Evolutionary conservation across 1,140 invertebrate species (phyloP).

Genomic region (Drosophila pectinifera): DNA sequence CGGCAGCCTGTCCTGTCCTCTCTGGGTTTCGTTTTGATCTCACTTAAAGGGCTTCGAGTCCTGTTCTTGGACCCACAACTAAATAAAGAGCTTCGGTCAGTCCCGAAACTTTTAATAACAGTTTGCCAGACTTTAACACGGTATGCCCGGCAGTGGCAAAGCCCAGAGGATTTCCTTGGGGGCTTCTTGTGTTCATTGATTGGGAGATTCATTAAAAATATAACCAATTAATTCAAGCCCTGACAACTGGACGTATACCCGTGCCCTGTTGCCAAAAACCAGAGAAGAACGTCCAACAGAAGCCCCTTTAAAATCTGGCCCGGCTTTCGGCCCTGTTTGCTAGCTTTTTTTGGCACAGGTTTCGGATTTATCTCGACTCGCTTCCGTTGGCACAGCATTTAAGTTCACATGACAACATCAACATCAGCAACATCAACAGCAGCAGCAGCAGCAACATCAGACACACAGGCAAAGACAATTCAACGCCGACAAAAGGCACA

Average conservation of each 20-base stretch:
- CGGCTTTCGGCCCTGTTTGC: not conserved
- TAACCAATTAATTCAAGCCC: not conserved
- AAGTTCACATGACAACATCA: slow-evolving; percentile 18
- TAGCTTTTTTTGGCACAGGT: slow-evolving; percentile 9
- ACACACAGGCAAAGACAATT: slow-evolving; percentile 13
- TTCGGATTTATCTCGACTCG: slow-evolving; percentile 13
- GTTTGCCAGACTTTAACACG: slow-evolving; percentile 23
- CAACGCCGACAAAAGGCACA: slow-evolving; percentile 32
- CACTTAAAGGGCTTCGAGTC: slow-evolving; percentile 50
- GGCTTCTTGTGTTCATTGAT: not conserved
- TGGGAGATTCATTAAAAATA: not conserved
- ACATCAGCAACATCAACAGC: not conserved
- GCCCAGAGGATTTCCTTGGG: not conserved
- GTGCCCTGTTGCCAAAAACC: not conserved
- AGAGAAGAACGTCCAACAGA: not conserved
- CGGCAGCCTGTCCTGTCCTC: not conserved
- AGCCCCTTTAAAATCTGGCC: slow-evolving; percentile 1
- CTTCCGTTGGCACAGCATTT: slow-evolving; percentile 16
- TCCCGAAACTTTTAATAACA: slow-evolving; percentile 31
- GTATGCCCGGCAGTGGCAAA: not conserved
- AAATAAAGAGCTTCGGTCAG: slow-evolving; percentile 46
- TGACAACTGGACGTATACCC: not conserved
- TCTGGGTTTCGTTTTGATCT: slow-evolving; percentile 48
- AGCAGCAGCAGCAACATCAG: slow-evolving; percentile 1
- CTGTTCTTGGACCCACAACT: slow-evolving; percentile 21